Percentiles rank a stretch among this genome's conserved stretches.
phyloP scores from a whole-genome alignment of 2,888 invertebrate genomes.

The Phaedon cochleariae region DNA sequence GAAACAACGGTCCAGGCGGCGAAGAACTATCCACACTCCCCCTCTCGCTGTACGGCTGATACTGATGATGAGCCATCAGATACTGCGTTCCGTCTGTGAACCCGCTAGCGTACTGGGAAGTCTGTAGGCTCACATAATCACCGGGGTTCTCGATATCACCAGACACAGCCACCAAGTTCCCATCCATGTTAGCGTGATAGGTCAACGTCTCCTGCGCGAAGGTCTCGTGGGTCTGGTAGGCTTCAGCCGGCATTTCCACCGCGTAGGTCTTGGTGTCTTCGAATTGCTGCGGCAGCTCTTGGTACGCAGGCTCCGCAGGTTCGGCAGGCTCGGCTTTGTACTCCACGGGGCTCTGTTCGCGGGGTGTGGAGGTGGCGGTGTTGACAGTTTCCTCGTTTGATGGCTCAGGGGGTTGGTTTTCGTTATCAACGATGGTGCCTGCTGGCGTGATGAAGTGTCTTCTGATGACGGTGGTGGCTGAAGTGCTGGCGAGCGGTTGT shows the following conservation, averaged over 20 bases:
- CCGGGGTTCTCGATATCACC: conserved; percentile 53
- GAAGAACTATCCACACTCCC: conserved; percentile 64
- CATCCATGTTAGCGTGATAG: conserved; percentile 37
- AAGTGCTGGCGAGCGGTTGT: background rate
- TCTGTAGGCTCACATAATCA: conserved; percentile 73
- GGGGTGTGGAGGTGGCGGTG: conserved; percentile 39
- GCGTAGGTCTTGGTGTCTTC: conserved; percentile 27
- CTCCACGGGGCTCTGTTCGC: conserved; percentile 36
- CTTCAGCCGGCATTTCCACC: conserved; percentile 25
- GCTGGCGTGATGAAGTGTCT: conserved; percentile 57
- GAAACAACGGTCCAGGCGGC: conserved; percentile 65
- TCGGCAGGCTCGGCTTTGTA: conserved; percentile 31
- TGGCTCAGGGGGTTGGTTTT: conserved; percentile 50
- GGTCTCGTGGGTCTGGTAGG: conserved; percentile 18
- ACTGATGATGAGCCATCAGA: conserved; percentile 51
- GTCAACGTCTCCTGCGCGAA: conserved; percentile 36
- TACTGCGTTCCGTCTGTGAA: conserved; percentile 52
- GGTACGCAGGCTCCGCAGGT: too few species aligned
- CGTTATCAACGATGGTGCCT: conserved; percentile 57
- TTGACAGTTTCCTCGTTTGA: conserved; percentile 58
- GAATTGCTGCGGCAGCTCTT: conserved; percentile 26
- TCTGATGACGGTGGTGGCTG: conserved; percentile 46
- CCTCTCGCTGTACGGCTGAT: conserved; percentile 47
- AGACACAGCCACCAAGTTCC: conserved; percentile 31
- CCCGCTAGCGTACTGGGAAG: conserved; percentile 63